A percentile compares a stretch with the other conserved stretches of the same genome.
These are phyloP conservation scores for Meloe dianella DNA, from an alignment of 2,888 invertebrate species.

Conservation along the genomic window DNA sequence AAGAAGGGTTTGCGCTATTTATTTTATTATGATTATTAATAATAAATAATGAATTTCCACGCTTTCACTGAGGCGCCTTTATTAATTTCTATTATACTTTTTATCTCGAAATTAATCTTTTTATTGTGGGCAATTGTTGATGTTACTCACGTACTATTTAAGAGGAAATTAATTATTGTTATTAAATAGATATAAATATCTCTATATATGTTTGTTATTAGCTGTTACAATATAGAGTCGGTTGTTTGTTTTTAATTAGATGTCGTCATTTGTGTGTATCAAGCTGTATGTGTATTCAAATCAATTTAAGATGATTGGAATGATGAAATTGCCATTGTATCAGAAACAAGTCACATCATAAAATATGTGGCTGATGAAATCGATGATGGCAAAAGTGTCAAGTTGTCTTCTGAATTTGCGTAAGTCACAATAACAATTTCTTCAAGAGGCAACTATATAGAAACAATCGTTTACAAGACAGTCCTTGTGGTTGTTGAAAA, in stretches of 20 bases:
- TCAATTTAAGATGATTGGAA: background rate
- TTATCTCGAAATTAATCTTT: background rate
- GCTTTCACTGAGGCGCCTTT: background rate
- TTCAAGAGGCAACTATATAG: background rate
- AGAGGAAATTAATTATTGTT: background rate
- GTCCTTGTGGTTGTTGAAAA: background rate
- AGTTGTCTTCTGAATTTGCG: background rate
- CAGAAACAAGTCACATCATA: background rate
- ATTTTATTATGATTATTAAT: background rate
- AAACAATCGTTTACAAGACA: background rate
- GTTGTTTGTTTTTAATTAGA: constrained; percentile 37
- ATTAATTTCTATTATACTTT: background rate
- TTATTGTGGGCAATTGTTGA: background rate
- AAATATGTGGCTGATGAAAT: background rate
- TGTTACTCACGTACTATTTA: background rate
- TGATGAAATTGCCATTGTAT: background rate
- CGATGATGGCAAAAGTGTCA: background rate
- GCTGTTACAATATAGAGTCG: background rate
- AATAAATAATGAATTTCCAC: background rate
- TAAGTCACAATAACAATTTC: background rate
- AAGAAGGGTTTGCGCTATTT: too few species aligned
- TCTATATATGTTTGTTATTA: too few species aligned
- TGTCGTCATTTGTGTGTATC: constrained; percentile 29
- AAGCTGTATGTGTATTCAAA: background rate
- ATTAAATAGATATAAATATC: too few species aligned